Conservation (phyloP, 2,113 vertebrate genomes). For the Sterrhoptilus dennistouni region DNA sequence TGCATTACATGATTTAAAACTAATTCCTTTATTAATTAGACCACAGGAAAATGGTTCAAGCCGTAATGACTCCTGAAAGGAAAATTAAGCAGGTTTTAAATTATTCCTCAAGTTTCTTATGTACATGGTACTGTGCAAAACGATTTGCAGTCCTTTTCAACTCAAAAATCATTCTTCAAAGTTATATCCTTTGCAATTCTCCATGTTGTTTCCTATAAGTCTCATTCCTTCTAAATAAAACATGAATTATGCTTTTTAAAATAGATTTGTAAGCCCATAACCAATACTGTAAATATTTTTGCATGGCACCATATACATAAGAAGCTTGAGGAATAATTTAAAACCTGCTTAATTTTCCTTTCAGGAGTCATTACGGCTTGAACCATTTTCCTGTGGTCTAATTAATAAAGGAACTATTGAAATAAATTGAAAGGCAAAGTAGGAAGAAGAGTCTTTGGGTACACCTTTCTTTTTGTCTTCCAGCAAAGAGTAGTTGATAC, state of each 20-base stretch:
- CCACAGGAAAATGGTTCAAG: not conserved
- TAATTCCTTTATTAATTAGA: not conserved
- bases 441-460: not conserved
- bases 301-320: not conserved
- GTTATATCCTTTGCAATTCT: not conserved
- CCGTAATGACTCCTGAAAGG: not conserved
- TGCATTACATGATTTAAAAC: not conserved
- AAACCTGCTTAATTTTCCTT: not conserved
- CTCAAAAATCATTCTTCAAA: not conserved
- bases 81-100: not conserved
- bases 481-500: not conserved
- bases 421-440: not conserved
- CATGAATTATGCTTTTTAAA: not conserved
- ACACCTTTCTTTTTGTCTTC: not conserved
- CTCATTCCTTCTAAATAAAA: not conserved
- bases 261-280: not conserved
- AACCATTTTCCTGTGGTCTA: not conserved
- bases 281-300: not conserved
- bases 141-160: not conserved
- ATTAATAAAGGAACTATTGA: not conserved
- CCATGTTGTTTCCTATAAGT: not conserved
- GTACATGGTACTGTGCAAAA: not conserved
- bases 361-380: not conserved
- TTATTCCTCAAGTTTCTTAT: not conserved
- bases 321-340: not conserved